Percentiles rank a stretch among this genome's conserved stretches.
Evolutionary conservation across 2,888 invertebrate species (phyloP).

Genomic region (Neoitamus cyanurus): DNA sequence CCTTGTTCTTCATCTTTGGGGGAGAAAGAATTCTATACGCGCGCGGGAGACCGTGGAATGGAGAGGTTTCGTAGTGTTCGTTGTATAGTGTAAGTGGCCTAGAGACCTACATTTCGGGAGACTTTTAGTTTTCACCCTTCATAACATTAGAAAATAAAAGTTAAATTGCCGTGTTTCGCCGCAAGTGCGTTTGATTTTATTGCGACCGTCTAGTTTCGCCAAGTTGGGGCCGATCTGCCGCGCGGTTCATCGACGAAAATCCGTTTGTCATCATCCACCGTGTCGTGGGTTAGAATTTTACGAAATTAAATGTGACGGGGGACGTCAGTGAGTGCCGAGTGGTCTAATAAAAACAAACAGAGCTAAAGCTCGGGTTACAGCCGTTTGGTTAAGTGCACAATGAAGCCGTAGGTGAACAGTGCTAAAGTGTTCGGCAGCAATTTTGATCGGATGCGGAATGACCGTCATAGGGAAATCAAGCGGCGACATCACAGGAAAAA

Average conservation of each 20-base stretch:
- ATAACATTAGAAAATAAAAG: conserved; percentile 44
- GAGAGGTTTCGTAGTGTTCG: conserved; percentile 41
- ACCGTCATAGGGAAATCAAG: conserved; percentile 30
- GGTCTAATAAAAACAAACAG: conserved; percentile 21
- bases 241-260: neutral
- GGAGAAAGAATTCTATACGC: conserved; percentile 38
- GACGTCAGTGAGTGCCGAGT: neutral
- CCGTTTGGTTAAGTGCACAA: neutral
- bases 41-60: conserved; percentile 40
- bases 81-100: conserved; percentile 52
- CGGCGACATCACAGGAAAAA: conserved; percentile 43
- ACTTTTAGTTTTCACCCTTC: conserved; percentile 45
- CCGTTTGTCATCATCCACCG: conserved; percentile 7
- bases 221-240: neutral
- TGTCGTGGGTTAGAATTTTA: conserved; percentile 20
- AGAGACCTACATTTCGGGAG: conserved; percentile 54
- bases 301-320: conserved; percentile 28
- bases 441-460: neutral
- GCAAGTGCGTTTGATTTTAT: neutral
- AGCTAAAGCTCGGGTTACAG: neutral
- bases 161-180: conserved; percentile 9
- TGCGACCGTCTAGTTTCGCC: neutral
- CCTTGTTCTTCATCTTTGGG: conserved; percentile 41
- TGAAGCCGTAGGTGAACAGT: neutral
- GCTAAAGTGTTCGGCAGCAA: neutral